Percentiles rank a stretch among this genome's conserved stretches.
These are phyloP conservation scores for Oreochromis niloticus DNA, from an alignment of 2,113 vertebrate genomes.

Conservation along the genomic window DNA sequence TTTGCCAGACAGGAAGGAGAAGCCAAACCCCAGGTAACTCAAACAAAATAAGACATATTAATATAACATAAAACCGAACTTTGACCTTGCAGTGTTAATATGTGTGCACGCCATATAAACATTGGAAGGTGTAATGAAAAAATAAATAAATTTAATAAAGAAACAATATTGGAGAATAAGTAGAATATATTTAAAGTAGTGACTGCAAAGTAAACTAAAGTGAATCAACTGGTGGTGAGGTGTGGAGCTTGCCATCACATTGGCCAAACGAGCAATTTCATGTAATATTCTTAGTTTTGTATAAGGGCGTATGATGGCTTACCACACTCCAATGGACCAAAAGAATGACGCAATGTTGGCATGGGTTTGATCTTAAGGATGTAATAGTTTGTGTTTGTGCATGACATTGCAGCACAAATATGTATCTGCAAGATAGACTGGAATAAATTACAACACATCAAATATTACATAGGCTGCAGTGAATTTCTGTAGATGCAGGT, in stretches of 20 bases:
- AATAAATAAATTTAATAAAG: not conserved
- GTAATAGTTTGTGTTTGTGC: not conserved
- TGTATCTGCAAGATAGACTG: not conserved
- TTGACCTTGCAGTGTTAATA: too few species aligned
- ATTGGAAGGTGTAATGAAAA: accelerated
- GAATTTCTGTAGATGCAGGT: not conserved
- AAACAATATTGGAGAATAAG: not conserved
- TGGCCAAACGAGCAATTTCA: not conserved
- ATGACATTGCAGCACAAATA: not conserved
- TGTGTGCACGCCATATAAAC: not conserved
- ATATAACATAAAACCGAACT: not conserved
- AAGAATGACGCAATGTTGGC: accelerated
- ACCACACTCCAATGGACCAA: not conserved
- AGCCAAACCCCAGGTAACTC: not conserved
- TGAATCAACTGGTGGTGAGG: not conserved
- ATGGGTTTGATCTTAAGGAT: not conserved
- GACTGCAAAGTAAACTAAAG: not conserved
- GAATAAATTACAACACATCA: not conserved
- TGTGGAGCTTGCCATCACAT: not conserved
- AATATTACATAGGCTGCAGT: not conserved
- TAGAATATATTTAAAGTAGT: not conserved
- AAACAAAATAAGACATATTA: not conserved
- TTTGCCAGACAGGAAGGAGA: not conserved
- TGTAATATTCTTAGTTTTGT: not conserved
- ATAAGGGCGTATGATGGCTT: accelerated